Base-by-base conservation (phyloP, 2,113 vertebrate species). In the Galbula dea region DNA sequence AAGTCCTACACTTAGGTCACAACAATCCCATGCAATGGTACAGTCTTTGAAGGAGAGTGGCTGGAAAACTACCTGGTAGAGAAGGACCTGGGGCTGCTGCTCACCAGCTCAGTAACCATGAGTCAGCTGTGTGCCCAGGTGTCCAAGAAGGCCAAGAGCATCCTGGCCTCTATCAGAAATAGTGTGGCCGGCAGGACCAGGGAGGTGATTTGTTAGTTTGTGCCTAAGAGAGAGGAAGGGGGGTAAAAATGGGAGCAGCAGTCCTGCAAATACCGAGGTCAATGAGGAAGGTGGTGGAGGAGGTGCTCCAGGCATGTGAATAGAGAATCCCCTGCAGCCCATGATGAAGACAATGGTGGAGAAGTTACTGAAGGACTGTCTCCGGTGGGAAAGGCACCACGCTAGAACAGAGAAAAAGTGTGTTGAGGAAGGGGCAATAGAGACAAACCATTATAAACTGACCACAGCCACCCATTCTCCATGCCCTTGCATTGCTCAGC, bases 401-500 rank as follows among this genome's bases (percentile, higher is more conserved):
- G 1, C 11, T 81, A 39, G 15, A 78, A 20, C 13, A 73, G 7
- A 2, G 11, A 7, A 83, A 74, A n/a, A 30, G 16, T 22, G 3
- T 55, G 21, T 73, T 27, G 13, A 67, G 11, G 24, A 65, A 54
- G 9, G 20, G 80, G 43, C 21, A 79, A 7, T 10, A 74, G 29
- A 88, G 24, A 27, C 16, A 80, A 80, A 62, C 12, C 1, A 0
- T 39, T 69, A 24, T 15, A 51, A 84, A 39, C 26, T 36, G 21
- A 59, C 15, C 2, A 2, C 24, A 63, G 2, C 4, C 1, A 12
- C 12, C 4, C 11, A 15, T 75, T 85, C 18, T 58, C 13, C 22
- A 52, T 48, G 2, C 4, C 5, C 8, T 4, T 45, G 11, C 1
- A 0, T n/a, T 1, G 3, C 24, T 58, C 9, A 32, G 18, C 7